Base-by-base conservation (phyloP, 2,888 invertebrate species). In the Epinotia bilunana region DNA sequence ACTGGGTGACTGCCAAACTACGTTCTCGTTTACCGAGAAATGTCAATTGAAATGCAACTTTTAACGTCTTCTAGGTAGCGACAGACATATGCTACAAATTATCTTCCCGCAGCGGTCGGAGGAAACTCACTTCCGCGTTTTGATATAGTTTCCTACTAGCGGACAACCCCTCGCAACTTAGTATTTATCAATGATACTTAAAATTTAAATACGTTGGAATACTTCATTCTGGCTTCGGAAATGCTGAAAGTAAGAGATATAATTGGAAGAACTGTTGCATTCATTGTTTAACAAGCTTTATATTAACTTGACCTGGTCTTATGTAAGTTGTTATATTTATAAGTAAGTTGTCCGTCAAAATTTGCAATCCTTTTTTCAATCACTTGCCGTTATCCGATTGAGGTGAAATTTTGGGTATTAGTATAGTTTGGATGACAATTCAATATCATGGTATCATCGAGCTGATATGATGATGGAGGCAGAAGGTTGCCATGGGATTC, bases 121-220 rank as follows among this genome's bases (percentile, higher is more conserved):
- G 90, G 90, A 91, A 88, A 85, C 85, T 79, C 79, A 78, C 85
- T 88, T 90, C 89, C 89, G 87, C 80, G 80, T 80, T 75, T 57
- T 57, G 77, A 72, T 82, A 78, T 76, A 76, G 72, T 81, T 80
- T 78, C 81, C 81, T 82, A 82, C 79, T 78, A 81, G 81, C 76
- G 79, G 77, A 58, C 69, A n/a, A 16, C 53, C 61, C 70, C 28
- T 63, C 46, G 39, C 6, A 46, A 63, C 46, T 63, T 63, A 20
- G 20, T 63, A 13, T 43, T 46, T 63, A 18, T 63, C 43, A 43
- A 63, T 63, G 39, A 18, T 57, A 2, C 20, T 57, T 11, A 57
- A 11, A 57, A 20, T 57, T 6, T 53, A 53, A 16, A 5, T 53
- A 53, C n/a, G 16, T n/a, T 53, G 53, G 53, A 53, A 53, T 49